These are phyloP conservation scores for Neolamprologus modestus DNA, from an alignment of 2,113 vertebrate genomes.

Conservation along the genomic window DNA sequence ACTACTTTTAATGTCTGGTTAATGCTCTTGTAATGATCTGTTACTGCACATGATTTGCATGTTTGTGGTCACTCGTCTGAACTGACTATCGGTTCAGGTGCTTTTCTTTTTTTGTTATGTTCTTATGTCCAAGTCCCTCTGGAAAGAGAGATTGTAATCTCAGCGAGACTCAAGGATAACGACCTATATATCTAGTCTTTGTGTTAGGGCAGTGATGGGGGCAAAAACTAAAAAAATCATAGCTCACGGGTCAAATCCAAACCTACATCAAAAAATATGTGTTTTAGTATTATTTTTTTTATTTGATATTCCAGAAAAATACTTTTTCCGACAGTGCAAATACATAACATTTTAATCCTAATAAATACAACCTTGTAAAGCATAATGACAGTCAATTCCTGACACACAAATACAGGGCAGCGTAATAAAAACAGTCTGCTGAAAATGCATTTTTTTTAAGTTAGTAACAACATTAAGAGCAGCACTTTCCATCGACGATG, in stretches of 20 bases:
- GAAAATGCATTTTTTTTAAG: accelerated
- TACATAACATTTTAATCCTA: neutral
- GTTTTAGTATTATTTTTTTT: neutral
- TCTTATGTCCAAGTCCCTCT: neutral
- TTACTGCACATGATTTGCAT: neutral
- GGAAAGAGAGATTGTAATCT: neutral
- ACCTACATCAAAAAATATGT: neutral
- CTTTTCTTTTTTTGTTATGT: neutral
- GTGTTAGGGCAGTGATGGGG: neutral
- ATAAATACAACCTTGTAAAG: neutral
- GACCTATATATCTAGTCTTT: neutral
- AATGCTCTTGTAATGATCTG: neutral
- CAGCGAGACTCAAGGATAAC: neutral
- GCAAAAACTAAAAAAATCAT: neutral
- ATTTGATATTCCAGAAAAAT: neutral
- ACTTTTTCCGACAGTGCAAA: neutral
- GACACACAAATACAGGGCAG: neutral
- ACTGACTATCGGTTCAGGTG: neutral
- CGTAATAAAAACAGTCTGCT: neutral
- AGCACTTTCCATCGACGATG: neutral
- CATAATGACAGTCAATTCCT: neutral
- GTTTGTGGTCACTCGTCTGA: neutral
- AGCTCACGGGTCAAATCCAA: neutral
- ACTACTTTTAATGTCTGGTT: neutral
- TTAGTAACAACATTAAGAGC: neutral